A percentile compares a stretch with the other conserved stretches of the same genome.
Conservation (phyloP, 2,797 vertebrate genomes). For the Lagorchestes hirsutus region DNA sequence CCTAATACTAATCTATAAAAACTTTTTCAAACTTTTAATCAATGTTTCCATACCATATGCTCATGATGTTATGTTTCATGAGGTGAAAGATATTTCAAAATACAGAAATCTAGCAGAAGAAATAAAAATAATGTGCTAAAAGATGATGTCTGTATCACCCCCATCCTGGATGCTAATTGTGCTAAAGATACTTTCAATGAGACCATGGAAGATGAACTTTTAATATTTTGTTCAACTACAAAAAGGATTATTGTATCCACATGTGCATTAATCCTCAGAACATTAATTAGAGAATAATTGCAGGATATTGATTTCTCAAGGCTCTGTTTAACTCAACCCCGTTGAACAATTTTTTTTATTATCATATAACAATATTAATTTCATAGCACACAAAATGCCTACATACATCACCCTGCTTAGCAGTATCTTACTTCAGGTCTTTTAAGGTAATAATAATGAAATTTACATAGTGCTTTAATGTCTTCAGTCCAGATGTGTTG, state of each 20-base stretch:
- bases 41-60: not conserved
- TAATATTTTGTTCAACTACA: not conserved
- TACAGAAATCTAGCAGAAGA: not conserved
- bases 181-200: not conserved
- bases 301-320: not conserved
- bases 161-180: not conserved
- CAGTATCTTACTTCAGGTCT: no score
- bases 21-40: not conserved
- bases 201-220: not conserved
- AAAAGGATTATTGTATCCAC: not conserved
- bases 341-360: not conserved
- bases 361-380: not conserved
- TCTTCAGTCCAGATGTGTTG: not conserved
- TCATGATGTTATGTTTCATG: not conserved
- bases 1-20: not conserved
- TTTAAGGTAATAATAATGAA: not conserved
- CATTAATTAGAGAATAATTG: not conserved
- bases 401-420: not conserved
- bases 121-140: not conserved
- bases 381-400: not conserved
- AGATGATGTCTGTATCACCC: not conserved
- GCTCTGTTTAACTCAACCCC: not conserved
- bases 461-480: not conserved
- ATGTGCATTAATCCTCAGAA: not conserved
- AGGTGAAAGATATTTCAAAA: not conserved